These are phyloP conservation scores for Nyctibius grandis DNA, from an alignment of 2,797 vertebrate species.

Conservation along the genomic window DNA sequence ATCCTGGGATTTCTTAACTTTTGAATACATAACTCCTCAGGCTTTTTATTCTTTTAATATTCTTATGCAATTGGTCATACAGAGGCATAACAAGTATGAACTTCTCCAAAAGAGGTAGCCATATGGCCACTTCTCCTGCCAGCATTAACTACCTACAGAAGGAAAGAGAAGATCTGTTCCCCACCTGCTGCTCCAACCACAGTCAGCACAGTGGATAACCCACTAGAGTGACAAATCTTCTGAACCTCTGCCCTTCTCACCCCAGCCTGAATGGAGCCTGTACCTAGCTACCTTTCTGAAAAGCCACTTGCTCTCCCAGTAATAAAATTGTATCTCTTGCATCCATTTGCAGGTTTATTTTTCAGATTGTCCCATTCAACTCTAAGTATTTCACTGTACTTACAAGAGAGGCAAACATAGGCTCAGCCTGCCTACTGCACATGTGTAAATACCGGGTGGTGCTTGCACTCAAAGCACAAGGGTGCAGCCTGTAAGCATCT, in stretches of 20 bases:
- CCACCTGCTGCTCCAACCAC: background rate
- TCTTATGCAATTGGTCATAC: background rate
- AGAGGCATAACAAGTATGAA: background rate
- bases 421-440: background rate
- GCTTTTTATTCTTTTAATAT: background rate
- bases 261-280: background rate
- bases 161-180: background rate
- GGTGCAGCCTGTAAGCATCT: background rate
- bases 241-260: background rate
- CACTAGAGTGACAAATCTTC: background rate
- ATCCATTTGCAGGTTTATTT: background rate
- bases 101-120: background rate
- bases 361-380: background rate
- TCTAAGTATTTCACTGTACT: background rate
- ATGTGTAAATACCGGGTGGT: background rate
- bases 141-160: background rate
- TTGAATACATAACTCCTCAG: background rate
- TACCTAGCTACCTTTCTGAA: background rate
- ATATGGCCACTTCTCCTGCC: background rate
- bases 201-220: background rate
- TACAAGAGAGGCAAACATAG: background rate
- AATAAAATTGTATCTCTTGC: background rate
- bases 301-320: background rate
- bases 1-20: background rate
- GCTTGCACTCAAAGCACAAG: background rate